Percentiles rank a stretch among this genome's conserved stretches.
Evolutionary conservation across 2,888 invertebrate genomes (phyloP).

Genomic region (Hydropsyche betteni): DNA sequence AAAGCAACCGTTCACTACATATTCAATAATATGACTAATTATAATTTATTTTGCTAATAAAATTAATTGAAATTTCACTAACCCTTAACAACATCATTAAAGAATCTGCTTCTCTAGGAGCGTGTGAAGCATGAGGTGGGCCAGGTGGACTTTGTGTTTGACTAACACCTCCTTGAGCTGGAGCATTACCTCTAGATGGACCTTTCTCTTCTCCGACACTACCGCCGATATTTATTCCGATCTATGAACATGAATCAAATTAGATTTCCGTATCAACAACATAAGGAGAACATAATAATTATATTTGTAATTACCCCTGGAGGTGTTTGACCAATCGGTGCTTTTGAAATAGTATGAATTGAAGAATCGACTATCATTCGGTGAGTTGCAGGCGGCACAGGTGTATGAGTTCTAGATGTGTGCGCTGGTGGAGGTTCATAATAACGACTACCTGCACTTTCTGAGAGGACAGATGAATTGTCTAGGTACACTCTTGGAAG

Average conservation of each 20-base stretch:
- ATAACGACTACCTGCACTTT: slow-evolving; percentile 60
- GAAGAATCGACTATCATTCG: slow-evolving; percentile 44
- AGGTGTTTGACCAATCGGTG: slow-evolving; percentile 35
- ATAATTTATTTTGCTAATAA: too few species aligned
- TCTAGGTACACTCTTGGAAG: slow-evolving; percentile 23
- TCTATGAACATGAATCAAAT: background rate
- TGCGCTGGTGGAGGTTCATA: slow-evolving; percentile 64
- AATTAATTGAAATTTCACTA: slow-evolving; percentile 51
- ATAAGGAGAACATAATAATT: background rate
- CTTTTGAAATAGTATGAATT: slow-evolving; percentile 28
- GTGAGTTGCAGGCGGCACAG: slow-evolving; percentile 37
- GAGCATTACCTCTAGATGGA: slow-evolving; percentile 63
- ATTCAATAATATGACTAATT: too few species aligned
- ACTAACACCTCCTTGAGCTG: slow-evolving; percentile 55
- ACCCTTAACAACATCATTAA: slow-evolving; percentile 80
- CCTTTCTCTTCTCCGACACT: slow-evolving; percentile 56
- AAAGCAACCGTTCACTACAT: too few species aligned
- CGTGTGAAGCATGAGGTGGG: slow-evolving; percentile 80
- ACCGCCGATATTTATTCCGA: slow-evolving; percentile 56
- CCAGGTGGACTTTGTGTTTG: slow-evolving; percentile 54
- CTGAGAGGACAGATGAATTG: slow-evolving; percentile 57
- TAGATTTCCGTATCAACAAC: background rate
- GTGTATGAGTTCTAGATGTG: slow-evolving; percentile 53
- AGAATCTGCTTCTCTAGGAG: slow-evolving; percentile 84
- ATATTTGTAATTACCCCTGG: slow-evolving; percentile 40